Evolutionary conservation across 1,140 invertebrate species (phyloP).

Genomic region (Lasaia peninsularis): DNA sequence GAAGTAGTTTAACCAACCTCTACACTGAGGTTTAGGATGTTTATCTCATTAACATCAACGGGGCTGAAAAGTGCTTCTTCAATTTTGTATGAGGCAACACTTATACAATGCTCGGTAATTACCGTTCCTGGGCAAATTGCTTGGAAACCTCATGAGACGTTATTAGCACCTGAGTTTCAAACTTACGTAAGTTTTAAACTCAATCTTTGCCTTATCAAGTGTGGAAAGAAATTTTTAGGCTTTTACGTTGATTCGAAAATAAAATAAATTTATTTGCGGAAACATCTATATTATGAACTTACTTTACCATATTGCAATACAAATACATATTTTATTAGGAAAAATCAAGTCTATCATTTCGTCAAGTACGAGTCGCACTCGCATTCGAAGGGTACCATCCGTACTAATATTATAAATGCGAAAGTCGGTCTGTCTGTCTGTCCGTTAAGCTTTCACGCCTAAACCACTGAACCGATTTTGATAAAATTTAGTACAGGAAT

Average conservation of each 20-base stretch:
- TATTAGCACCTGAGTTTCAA: slow-evolving; percentile 8
- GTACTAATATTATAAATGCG: too few species aligned
- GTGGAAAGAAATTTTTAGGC: background rate
- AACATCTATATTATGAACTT: too few species aligned
- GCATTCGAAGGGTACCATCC: too few species aligned
- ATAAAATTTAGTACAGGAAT: too few species aligned
- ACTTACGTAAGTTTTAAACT: slow-evolving; percentile 5
- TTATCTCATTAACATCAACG: background rate
- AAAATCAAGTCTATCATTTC: too few species aligned
- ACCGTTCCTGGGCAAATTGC: background rate
- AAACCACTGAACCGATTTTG: too few species aligned
- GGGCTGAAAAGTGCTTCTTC: background rate
- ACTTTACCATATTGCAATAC: too few species aligned
- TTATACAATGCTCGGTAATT: background rate
- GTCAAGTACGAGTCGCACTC: too few species aligned
- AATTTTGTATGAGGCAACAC: slow-evolving; percentile 4
- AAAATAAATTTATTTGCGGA: too few species aligned
- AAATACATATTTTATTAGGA: too few species aligned
- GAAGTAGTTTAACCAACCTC: background rate
- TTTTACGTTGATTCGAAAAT: background rate
- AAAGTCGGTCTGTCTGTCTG: too few species aligned
- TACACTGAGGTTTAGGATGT: background rate
- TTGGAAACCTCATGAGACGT: slow-evolving; percentile 2
- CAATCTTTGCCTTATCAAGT: slow-evolving; percentile 1
- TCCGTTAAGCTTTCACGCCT: too few species aligned